phyloP scores from a whole-genome alignment of 2,797 vertebrate genomes.

The Enteromius radiatus region DNA sequence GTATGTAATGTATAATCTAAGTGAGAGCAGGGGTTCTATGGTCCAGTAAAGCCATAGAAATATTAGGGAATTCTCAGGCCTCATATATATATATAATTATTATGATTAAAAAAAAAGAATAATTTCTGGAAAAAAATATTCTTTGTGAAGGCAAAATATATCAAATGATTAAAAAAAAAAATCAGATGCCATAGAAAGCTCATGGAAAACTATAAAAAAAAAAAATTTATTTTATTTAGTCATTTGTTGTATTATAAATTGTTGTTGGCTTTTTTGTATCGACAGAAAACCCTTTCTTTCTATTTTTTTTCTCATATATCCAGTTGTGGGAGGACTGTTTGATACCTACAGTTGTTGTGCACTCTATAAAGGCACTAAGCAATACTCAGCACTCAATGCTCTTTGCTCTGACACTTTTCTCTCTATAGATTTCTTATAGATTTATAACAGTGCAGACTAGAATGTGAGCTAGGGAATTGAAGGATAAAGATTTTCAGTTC shows the following conservation, averaged over 20 bases:
- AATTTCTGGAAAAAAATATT: neutral
- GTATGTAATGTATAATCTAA: constrained; percentile 24
- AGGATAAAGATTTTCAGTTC: constrained; percentile 42
- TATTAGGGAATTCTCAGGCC: neutral
- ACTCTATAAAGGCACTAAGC: neutral
- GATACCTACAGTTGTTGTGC: neutral
- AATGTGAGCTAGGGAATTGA: neutral
- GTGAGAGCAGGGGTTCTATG: neutral
- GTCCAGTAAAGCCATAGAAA: neutral
- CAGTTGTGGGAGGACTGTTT: neutral
- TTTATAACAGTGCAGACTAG: constrained; percentile 20
- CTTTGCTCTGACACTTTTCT: constrained; percentile 4
- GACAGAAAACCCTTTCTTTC: neutral
- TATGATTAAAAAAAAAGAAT: too few species aligned
- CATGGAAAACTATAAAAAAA: neutral
- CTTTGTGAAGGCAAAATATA: neutral
- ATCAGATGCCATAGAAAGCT: neutral
- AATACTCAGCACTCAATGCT: neutral
- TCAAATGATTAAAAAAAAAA: neutral
- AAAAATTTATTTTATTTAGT: neutral
- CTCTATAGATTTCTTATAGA: constrained; percentile 34
- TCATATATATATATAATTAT: neutral
- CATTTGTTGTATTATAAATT: neutral
- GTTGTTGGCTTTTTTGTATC: neutral
- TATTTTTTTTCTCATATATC: neutral